Percentiles rank a stretch among this genome's conserved stretches.
Conservation (phyloP, 2,888 invertebrate species). For the Anaspis maculata region DNA sequence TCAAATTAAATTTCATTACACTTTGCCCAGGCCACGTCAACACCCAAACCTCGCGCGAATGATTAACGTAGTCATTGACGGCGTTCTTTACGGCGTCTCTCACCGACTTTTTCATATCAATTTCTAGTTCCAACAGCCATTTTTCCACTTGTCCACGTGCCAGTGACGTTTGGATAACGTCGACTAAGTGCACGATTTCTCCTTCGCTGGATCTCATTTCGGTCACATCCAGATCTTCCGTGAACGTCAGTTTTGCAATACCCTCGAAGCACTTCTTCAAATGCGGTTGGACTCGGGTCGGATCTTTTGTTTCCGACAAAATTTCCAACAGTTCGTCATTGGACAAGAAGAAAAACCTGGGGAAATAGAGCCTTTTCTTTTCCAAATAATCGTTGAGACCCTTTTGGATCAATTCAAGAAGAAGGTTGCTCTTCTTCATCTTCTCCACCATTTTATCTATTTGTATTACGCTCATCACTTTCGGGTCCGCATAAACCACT, state of each 20-base stretch:
- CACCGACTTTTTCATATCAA: conserved; percentile 81
- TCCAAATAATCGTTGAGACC: conserved; percentile 91
- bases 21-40: conserved; percentile 89
- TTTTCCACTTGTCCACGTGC: conserved; percentile 94
- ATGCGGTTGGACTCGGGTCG: conserved; percentile 90
- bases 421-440: conserved; percentile 76
- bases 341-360: conserved; percentile 93
- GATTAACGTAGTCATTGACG: conserved; percentile 61
- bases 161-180: conserved; percentile 72
- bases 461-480: conserved; percentile 75
- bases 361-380: conserved; percentile 89
- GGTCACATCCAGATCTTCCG: conserved; percentile 78
- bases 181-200: conserved; percentile 69
- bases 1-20: conserved; percentile 38
- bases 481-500: conserved; percentile 63
- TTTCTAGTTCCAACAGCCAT: conserved; percentile 85
- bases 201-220: conserved; percentile 83
- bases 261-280: conserved; percentile 96
- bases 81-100: conserved; percentile 63
- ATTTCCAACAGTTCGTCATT: conserved; percentile 94
- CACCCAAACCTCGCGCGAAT: conserved; percentile 70
- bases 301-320: conserved; percentile 93
- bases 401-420: conserved; percentile 85
- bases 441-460: conserved; percentile 93
- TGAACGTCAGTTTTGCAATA: conserved; percentile 78